A percentile compares a stretch with the other conserved stretches of the same genome.
Conservation (phyloP, 2,888 invertebrate species). For the Platynereis dumerilii region DNA sequence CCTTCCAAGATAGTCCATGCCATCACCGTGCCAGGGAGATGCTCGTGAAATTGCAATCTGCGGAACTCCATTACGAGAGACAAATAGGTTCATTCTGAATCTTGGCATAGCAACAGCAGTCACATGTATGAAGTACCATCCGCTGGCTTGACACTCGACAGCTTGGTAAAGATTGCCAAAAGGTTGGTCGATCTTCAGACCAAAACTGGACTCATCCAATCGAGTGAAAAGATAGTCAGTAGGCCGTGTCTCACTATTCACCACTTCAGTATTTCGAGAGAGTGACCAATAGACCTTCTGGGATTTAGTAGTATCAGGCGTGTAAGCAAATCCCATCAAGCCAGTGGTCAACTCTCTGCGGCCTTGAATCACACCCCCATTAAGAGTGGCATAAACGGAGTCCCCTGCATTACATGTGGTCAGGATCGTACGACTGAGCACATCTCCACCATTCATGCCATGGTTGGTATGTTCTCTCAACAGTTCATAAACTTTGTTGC, state of each 20-base stretch:
- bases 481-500: background rate
- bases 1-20: background rate
- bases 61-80: background rate
- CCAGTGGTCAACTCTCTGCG: background rate
- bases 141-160: background rate
- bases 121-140: background rate
- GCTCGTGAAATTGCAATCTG: background rate
- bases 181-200: too few relatives aligned
- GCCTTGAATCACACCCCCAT: background rate
- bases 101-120: background rate
- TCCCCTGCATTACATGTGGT: background rate
- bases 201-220: too few relatives aligned
- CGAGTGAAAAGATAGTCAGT: background rate
- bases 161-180: too few relatives aligned
- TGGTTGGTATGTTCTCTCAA: constrained; percentile 1
- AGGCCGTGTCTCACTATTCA: background rate
- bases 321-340: constrained; percentile 7
- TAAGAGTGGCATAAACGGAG: background rate
- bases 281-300: background rate
- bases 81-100: background rate
- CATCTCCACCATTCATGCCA: background rate
- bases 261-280: background rate
- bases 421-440: background rate
- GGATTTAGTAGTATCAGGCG: background rate
- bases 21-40: background rate